A percentile compares a stretch with the other conserved stretches of the same genome.
These are phyloP conservation scores for Conger conger DNA, from an alignment of 2,113 vertebrate genomes.

Conservation along the genomic window DNA sequence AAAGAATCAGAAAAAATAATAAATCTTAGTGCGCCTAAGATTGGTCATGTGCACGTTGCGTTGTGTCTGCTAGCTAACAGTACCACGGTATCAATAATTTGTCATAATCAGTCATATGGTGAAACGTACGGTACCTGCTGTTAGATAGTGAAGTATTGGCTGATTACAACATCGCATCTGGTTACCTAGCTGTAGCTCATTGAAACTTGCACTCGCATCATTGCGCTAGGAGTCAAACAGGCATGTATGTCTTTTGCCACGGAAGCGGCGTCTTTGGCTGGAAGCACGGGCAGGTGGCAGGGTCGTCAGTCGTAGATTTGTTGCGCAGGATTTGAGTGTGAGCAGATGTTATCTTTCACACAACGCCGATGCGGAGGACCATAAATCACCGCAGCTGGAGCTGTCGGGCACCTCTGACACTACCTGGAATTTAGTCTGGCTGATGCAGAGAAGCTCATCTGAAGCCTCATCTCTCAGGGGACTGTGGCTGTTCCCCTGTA, in stretches of 20 bases:
- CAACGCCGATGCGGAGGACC: background rate
- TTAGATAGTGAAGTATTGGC: background rate
- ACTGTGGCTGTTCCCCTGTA: background rate
- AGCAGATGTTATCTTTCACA: background rate
- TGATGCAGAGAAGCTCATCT: background rate
- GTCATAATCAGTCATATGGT: background rate
- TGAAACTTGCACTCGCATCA: background rate
- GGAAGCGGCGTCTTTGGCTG: background rate
- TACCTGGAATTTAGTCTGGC: background rate
- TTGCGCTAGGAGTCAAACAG: background rate
- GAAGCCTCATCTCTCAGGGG: background rate
- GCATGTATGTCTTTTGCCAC: background rate
- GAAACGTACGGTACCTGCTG: background rate
- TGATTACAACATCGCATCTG: background rate
- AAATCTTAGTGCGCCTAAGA: no score
- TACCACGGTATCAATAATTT: background rate
- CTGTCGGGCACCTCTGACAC: background rate
- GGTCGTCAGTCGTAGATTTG: background rate
- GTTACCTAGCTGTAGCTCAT: background rate
- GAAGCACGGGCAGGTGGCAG: background rate
- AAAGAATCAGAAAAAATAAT: background rate
- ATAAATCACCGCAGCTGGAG: background rate
- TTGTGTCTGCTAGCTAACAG: background rate
- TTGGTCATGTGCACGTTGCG: background rate
- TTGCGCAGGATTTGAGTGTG: background rate